Evolutionary conservation across 2,797 vertebrate genomes (phyloP), one percentile per base, ranked within the genome.

Genomic region (Florisuga fusca): DNA sequence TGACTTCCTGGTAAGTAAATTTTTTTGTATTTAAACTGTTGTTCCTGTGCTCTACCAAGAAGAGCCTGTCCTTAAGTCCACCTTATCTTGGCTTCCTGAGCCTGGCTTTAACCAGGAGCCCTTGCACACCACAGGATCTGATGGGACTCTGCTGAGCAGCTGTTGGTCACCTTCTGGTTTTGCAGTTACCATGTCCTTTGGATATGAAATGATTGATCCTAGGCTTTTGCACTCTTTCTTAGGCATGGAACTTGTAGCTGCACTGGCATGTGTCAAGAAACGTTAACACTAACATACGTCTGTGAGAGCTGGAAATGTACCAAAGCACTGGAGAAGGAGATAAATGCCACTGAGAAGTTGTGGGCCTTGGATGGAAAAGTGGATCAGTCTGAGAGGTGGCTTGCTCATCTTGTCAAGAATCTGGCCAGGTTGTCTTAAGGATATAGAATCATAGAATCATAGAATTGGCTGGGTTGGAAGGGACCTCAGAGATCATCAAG

Each of bases 241-340:
- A 25, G 63, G 8, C 14, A 4, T 10, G 25, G 33, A 72, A 21
- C 50, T 66, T 27, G 57, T 20, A 57, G 3, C 33, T 45, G 5
- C 8, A 1, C 17, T 81, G 27, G 13, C 4, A 3, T 1, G 0
- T 72, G 18, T 55, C 31, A 46, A 29, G 33, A 25, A 54, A 78
- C 23, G 36, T n/a, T 87, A 55, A 81, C 41, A 20, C 2, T 63
- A 31, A 7, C 0, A 0, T 19, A 0, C 7, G 2, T 43, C 3
- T 22, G 5, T 9, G 27, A 53, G 33, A 43, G 16, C 38, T 83
- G 48, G 64, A 75, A 81, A 61, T 0, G 2, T 53, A 18, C 19
- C 18, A 41, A 54, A 72, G 43, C 5, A 8, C 12, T 64, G 29
- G 9, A 41, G 8, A 20, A 29, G 33, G 51, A 57, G n/a, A 45